phyloP scores from a whole-genome alignment of 1,140 invertebrate species.

The Ostrea denselamellosa region DNA sequence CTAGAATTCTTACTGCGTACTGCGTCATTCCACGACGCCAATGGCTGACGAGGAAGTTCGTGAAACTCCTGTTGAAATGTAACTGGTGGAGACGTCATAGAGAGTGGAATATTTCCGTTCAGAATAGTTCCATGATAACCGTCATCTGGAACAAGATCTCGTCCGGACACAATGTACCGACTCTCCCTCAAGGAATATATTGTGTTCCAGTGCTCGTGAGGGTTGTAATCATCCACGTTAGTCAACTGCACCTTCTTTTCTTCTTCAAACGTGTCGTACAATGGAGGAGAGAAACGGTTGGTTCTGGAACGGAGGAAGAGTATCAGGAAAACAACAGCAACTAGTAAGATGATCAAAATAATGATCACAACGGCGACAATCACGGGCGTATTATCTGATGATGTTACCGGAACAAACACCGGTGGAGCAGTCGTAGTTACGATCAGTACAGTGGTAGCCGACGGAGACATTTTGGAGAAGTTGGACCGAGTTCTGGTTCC shows the following conservation, averaged over 20 bases:
- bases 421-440: constrained; percentile 1
- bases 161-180: constrained; percentile 68
- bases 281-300: constrained; percentile 49
- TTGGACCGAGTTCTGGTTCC: constrained; percentile 65
- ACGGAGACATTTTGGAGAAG: constrained; percentile 58
- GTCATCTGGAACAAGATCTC: constrained; percentile 62
- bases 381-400: constrained; percentile 51
- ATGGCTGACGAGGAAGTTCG: constrained; percentile 67
- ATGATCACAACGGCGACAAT: constrained; percentile 63
- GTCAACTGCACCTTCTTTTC: constrained; percentile 53
- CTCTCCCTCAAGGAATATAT: constrained; percentile 67
- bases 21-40: constrained; percentile 62
- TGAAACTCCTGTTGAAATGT: constrained; percentile 75
- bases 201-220: constrained; percentile 73
- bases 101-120: constrained; percentile 50
- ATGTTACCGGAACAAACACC: not conserved
- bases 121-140: constrained; percentile 44
- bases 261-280: constrained; percentile 57
- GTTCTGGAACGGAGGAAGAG: constrained; percentile 59
- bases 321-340: constrained; percentile 63
- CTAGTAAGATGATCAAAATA: constrained; percentile 62
- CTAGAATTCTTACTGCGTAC: constrained; percentile 59
- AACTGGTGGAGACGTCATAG: constrained; percentile 55
- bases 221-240: constrained; percentile 59
- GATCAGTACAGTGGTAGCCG: constrained; percentile 44